These are phyloP conservation scores for Charanyca ferruginea DNA, from an alignment of 2,888 invertebrate species.

Conservation along the genomic window DNA sequence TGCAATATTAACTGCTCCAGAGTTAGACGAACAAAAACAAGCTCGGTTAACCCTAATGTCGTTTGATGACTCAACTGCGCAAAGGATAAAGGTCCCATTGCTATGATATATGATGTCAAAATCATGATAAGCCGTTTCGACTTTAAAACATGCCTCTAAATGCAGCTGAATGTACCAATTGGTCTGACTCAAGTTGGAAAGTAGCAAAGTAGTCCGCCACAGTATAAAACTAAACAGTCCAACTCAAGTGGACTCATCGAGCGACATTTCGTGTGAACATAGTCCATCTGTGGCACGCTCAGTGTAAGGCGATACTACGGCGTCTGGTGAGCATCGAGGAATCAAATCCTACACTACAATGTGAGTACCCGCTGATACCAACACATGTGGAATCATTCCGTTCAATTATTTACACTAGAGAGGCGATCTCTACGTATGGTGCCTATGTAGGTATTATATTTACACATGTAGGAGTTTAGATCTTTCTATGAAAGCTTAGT, in stretches of 20 bases:
- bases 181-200: slow-evolving; percentile 42
- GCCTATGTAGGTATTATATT: neutral
- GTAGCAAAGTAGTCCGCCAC: slow-evolving; percentile 42
- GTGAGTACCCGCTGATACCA: slow-evolving; percentile 69
- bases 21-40: neutral
- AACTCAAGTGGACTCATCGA: slow-evolving; percentile 71
- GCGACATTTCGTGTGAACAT: slow-evolving; percentile 86
- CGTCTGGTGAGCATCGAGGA: slow-evolving; percentile 87
- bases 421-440: slow-evolving; percentile 37
- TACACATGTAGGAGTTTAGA: neutral
- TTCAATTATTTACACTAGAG: slow-evolving; percentile 65
- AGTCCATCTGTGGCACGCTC: slow-evolving; percentile 71
- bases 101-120: neutral
- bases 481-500: neutral
- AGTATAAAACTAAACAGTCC: slow-evolving; percentile 58
- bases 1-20: neutral
- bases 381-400: slow-evolving; percentile 85
- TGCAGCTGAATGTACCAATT: slow-evolving; percentile 3
- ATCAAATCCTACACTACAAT: slow-evolving; percentile 78
- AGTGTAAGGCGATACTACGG: slow-evolving; percentile 84
- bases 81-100: neutral
- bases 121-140: neutral
- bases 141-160: neutral
- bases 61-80: slow-evolving; percentile 7
- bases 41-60: neutral